A percentile compares a stretch with the other conserved stretches of the same genome.
Evolutionary conservation across 2,113 vertebrate genomes (phyloP).

Genomic region (Nansenia antarctica): DNA sequence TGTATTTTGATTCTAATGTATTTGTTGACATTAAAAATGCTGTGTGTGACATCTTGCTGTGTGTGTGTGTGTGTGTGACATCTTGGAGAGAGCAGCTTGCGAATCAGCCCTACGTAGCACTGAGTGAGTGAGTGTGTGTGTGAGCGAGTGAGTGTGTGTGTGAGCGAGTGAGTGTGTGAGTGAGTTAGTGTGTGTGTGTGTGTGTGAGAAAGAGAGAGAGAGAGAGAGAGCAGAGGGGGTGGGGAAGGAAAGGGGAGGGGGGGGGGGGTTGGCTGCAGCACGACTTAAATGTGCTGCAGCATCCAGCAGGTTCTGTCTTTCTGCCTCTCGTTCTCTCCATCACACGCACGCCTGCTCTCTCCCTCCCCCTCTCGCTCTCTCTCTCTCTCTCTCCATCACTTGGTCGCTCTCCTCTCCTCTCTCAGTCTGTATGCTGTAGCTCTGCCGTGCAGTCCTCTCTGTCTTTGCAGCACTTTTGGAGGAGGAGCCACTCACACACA

Average conservation of each 20-base stretch:
- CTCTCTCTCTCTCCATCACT: constrained; percentile 17
- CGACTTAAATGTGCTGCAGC: constrained; percentile 75
- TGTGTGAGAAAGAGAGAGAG: too few relatives aligned
- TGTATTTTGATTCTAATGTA: too few relatives aligned
- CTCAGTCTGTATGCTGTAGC: constrained; percentile 59
- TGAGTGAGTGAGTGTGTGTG: constrained; percentile 23
- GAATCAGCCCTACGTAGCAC: constrained; percentile 22
- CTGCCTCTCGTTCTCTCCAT: constrained; percentile 18
- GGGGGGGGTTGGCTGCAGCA: constrained; percentile 51
- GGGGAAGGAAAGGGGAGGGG: constrained; percentile 14
- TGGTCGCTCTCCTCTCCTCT: constrained; percentile 44
- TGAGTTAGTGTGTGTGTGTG: constrained; percentile 25
- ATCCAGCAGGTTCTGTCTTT: constrained; percentile 58
- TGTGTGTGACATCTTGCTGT: too few relatives aligned
- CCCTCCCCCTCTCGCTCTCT: not conserved
- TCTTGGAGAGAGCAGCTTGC: not conserved
- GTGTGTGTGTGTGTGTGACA: too few relatives aligned
- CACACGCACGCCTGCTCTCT: constrained; percentile 1
- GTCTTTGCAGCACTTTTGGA: constrained; percentile 42
- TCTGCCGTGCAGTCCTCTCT: constrained; percentile 56
- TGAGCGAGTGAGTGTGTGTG: constrained; percentile 14
- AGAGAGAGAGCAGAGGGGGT: constrained; percentile 8
- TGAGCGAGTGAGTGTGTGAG: constrained; percentile 23
- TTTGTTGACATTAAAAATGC: not conserved
- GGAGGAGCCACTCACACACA: constrained; percentile 56